Evolutionary conservation across 2,888 invertebrate species (phyloP), one percentile per base, ranked within the genome.

Genomic region (Diachrysia chrysitis): DNA sequence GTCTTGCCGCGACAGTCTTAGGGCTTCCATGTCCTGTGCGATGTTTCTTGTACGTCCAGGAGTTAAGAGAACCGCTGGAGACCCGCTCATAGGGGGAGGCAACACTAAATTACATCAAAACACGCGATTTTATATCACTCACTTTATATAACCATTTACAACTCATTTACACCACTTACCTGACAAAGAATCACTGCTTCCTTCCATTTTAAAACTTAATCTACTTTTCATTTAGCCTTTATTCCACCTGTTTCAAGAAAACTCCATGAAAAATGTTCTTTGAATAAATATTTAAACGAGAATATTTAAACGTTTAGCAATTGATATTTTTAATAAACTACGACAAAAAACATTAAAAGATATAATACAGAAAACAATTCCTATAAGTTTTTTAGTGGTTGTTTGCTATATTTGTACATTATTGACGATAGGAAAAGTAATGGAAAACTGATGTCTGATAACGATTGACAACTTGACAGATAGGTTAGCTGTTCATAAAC

Each of bases 1-100:
- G 90, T 98, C 98, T 91, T 98, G 98, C 71, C 98, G 95, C 10
- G 98, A 98, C 56, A 97, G 95, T 83, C 98, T 96, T 54, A 98
- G 93, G 25, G 97, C 97, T 89, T 98, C 97, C 97, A 98, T 98
- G 87, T 98, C 98, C 91, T 97, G 97, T 84, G 97, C 97, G 84
- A 97, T 97, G 91, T 97, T 97, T 79, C 97, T 95, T 72, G 97
- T 97, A 76, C 97, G 95, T 21, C 97, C 97, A 59, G 97, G 97
- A 78, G 97, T 97, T 78, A 97, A 90, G 53, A 97, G 96, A 71
- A 97, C 95, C 60, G 97, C 96, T 42, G 97, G 83, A 16, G 95
- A 93, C 9, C 91, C 86, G 56, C 89, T 87, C 86, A 92, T 85
- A 32, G 90, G 84, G n/a, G 93, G 89, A 58, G 89, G 78, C 63